A percentile compares a stretch with the other conserved stretches of the same genome.
Evolutionary conservation across 2,113 vertebrate species (phyloP).

Genomic region (Tinamus guttatus): DNA sequence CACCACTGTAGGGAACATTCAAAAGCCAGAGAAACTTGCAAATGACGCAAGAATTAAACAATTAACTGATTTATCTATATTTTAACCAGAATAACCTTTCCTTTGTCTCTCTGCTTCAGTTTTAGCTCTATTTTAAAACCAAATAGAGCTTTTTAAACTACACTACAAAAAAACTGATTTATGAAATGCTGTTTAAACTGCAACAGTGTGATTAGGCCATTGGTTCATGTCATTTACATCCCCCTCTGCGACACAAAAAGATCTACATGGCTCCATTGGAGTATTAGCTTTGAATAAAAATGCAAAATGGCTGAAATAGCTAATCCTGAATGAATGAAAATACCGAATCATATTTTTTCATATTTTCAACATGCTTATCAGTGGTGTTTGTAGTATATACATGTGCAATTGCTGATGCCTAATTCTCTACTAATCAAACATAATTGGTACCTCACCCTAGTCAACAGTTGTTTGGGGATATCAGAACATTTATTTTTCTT

Average conservation of each 20-base stretch:
- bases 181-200: not conserved
- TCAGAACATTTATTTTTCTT: not conserved
- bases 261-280: not conserved
- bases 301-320: not conserved
- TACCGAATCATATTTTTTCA: not conserved
- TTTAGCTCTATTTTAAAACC: not conserved
- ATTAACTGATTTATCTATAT: not conserved
- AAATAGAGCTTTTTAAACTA: not conserved
- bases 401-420: not conserved
- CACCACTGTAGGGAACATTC: not conserved
- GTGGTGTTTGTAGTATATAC: not conserved
- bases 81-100: not conserved
- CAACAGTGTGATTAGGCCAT: not conserved
- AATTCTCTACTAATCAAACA: constrained; percentile 9
- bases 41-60: not conserved
- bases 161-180: not conserved
- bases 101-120: not conserved
- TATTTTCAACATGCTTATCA: not conserved
- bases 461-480: not conserved
- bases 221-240: not conserved
- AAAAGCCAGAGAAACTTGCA: not conserved
- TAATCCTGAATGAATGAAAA: not conserved
- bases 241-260: not conserved
- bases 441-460: not conserved
- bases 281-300: not conserved